Evolutionary conservation across 1,140 invertebrate genomes (phyloP).

Genomic region (Chrysopa pallens): DNA sequence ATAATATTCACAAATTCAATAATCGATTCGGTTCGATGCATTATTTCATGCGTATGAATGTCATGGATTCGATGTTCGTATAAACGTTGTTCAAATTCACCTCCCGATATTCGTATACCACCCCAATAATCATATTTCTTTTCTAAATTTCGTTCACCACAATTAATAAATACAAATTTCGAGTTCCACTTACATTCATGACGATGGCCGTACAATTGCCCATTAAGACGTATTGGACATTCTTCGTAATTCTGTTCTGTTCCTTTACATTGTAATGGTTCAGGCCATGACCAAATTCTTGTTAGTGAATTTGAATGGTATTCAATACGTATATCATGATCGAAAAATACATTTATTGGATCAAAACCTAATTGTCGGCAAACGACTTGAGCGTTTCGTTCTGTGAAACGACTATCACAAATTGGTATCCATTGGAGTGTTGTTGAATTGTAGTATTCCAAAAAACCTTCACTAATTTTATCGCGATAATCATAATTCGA

Average conservation of each 20-base stretch:
- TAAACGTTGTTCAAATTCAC: slow-evolving; percentile 72
- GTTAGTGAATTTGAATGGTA: slow-evolving; percentile 67
- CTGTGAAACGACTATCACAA: slow-evolving; percentile 88
- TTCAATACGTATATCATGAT: slow-evolving; percentile 61
- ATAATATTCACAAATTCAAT: slow-evolving; percentile 73
- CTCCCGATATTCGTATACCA: slow-evolving; percentile 79
- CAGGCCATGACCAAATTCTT: slow-evolving; percentile 86
- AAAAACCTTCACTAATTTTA: slow-evolving; percentile 53
- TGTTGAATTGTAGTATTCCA: slow-evolving; percentile 90
- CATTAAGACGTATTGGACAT: slow-evolving; percentile 77
- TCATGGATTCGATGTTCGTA: slow-evolving; percentile 70
- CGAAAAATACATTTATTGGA: slow-evolving; percentile 71
- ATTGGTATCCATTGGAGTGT: slow-evolving; percentile 92
- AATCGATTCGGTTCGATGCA: slow-evolving; percentile 47
- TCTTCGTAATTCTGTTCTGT: slow-evolving; percentile 69
- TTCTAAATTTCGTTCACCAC: slow-evolving; percentile 59
- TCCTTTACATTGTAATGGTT: slow-evolving; percentile 72
- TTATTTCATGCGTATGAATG: slow-evolving; percentile 50
- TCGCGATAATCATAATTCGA: slow-evolving; percentile 27
- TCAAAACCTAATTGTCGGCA: slow-evolving; percentile 87
- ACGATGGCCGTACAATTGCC: slow-evolving; percentile 66
- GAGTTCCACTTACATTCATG: slow-evolving; percentile 77
- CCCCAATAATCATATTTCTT: slow-evolving; percentile 78
- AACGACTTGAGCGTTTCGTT: slow-evolving; percentile 86
- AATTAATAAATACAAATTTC: slow-evolving; percentile 86